Evolutionary conservation across 1,140 invertebrate genomes (phyloP).

Genomic region (Drosophila insularis): DNA sequence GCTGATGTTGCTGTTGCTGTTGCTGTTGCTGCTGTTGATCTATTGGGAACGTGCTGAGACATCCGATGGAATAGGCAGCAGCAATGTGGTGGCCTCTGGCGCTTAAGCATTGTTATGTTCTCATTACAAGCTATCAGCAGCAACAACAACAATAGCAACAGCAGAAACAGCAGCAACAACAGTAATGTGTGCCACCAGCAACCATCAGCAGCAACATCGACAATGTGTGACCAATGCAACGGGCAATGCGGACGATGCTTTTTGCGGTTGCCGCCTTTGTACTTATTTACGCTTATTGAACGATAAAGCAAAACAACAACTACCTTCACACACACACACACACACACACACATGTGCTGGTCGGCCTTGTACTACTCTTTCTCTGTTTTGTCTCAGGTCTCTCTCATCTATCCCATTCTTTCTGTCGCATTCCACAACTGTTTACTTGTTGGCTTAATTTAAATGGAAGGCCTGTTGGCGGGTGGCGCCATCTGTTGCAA

Average conservation of each 20-base stretch:
- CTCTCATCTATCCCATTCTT: slow-evolving; percentile 1
- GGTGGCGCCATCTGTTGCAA: slow-evolving; percentile 6
- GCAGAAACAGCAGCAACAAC: slow-evolving; percentile 30
- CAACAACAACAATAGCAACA: slow-evolving; percentile 25
- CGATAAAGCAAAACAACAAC: slow-evolving; percentile 48
- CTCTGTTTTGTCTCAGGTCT: slow-evolving; percentile 12
- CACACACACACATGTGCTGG: slow-evolving; percentile 24
- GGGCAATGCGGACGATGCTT: slow-evolving; percentile 39
- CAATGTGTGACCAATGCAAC: slow-evolving; percentile 37
- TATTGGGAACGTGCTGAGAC: slow-evolving; percentile 78
- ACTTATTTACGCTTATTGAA: slow-evolving; percentile 54
- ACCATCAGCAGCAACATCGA: slow-evolving; percentile 23
- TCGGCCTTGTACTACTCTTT: slow-evolving; percentile 71
- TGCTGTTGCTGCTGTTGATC: slow-evolving; percentile 58
- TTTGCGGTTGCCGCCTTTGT: slow-evolving; percentile 56
- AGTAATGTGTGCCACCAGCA: slow-evolving; percentile 40
- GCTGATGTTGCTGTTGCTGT: slow-evolving; percentile 35
- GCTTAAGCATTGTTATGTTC: slow-evolving; percentile 79
- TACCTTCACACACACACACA: slow-evolving; percentile 14
- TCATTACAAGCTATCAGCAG: slow-evolving; percentile 67
- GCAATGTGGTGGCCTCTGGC: slow-evolving; percentile 63
- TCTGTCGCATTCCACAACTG: background rate
- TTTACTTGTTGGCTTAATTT: slow-evolving; percentile 2
- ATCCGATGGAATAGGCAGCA: slow-evolving; percentile 53
- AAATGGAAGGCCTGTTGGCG: background rate